phyloP scores from a whole-genome alignment of 2,113 vertebrate genomes.

The Odocoileus virginianus region DNA sequence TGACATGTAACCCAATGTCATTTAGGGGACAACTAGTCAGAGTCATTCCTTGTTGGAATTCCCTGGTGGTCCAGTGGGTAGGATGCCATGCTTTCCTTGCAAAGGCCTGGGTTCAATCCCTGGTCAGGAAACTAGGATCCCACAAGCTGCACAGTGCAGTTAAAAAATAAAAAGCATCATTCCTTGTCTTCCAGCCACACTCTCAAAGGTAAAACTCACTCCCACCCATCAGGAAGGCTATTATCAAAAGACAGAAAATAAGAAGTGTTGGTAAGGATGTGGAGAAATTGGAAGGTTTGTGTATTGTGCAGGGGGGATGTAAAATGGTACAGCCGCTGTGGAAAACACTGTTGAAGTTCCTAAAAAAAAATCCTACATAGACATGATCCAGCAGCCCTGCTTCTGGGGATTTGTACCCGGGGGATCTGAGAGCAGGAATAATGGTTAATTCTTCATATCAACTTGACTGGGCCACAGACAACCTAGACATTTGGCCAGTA shows the following conservation, averaged over 20 bases:
- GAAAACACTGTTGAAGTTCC: not conserved
- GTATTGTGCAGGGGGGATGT: too few species aligned
- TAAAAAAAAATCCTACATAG: not conserved
- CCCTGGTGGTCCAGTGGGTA: not conserved
- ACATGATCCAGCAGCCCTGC: accelerated
- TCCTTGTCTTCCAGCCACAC: not conserved
- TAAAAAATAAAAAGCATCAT: not conserved
- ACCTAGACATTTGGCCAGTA: not conserved
- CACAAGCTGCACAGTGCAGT: accelerated
- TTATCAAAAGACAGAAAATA: not conserved
- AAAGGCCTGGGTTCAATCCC: not conserved
- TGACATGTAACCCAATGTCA: accelerated
- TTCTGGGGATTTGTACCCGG: not conserved
- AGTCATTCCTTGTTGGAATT: not conserved
- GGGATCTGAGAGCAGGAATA: too few species aligned
- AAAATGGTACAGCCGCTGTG: not conserved
- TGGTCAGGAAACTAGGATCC: not conserved
- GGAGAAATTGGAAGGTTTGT: accelerated
- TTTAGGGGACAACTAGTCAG: too few species aligned
- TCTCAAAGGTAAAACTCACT: not conserved
- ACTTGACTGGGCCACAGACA: not conserved
- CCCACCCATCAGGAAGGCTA: not conserved
- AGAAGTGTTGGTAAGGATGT: not conserved
- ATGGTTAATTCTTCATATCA: not conserved
- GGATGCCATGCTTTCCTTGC: not conserved